Evolutionary conservation across 2,113 vertebrate genomes (phyloP).

Genomic region (Siniperca knerii): DNA sequence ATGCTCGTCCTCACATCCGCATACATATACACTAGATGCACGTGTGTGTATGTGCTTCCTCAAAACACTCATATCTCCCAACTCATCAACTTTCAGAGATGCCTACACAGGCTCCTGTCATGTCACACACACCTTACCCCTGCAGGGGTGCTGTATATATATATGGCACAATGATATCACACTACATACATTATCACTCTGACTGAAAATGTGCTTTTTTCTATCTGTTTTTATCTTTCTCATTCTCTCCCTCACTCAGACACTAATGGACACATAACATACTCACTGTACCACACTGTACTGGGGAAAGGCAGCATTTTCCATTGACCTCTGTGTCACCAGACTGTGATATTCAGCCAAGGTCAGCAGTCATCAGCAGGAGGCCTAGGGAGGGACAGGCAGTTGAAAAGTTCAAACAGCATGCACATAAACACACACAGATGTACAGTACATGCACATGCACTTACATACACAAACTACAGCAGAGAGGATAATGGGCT

Average conservation of each 20-base stretch:
- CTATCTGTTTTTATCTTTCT: slow-evolving; percentile 15
- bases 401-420: slow-evolving; percentile 80
- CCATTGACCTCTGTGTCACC: slow-evolving; percentile 60
- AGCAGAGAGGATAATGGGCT: slow-evolving; percentile 41
- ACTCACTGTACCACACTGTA: slow-evolving; percentile 33
- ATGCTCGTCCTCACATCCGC: slow-evolving; percentile 27
- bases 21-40: neutral
- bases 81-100: slow-evolving; percentile 29
- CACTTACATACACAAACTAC: slow-evolving; percentile 34
- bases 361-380: slow-evolving; percentile 78
- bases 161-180: slow-evolving; percentile 16
- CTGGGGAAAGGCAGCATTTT: slow-evolving; percentile 53
- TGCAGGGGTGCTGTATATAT: slow-evolving; percentile 9
- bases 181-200: neutral
- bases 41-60: neutral
- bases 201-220: neutral
- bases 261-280: slow-evolving; percentile 42
- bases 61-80: slow-evolving; percentile 27
- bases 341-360: slow-evolving; percentile 72
- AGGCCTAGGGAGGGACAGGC: slow-evolving; percentile 57
- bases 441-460: slow-evolving; percentile 22
- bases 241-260: slow-evolving; percentile 30
- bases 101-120: slow-evolving; percentile 6
- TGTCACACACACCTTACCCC: slow-evolving; percentile 18
- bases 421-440: slow-evolving; percentile 46